Evolutionary conservation across 2,797 vertebrate species (phyloP).

Genomic region (Tenualosa thibaudeaui): DNA sequence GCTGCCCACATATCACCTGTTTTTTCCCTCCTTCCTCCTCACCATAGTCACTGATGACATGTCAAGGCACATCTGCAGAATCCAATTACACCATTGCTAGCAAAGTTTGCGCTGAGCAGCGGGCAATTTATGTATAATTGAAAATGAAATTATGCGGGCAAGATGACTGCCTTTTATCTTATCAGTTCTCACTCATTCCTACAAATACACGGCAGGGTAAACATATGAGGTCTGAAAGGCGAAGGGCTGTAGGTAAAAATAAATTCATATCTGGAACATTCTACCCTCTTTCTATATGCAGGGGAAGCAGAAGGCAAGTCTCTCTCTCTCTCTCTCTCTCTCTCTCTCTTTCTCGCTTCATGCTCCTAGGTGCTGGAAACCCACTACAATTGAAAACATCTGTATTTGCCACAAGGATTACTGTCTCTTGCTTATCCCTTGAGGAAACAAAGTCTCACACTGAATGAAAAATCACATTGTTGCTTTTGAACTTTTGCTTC

Average conservation of each 20-base stretch:
- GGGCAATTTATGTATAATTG: conserved; percentile 43
- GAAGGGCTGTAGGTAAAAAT: conserved; percentile 16
- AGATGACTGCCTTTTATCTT: conserved; percentile 44
- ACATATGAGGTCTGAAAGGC: conserved; percentile 3
- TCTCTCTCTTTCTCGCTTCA: background rate
- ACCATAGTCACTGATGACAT: conserved; percentile 48
- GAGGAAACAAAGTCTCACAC: conserved; percentile 44
- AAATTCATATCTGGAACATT: conserved; percentile 1
- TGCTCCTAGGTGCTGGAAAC: conserved; percentile 29
- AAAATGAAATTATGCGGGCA: conserved; percentile 45
- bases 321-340: background rate
- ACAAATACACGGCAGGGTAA: conserved; percentile 27
- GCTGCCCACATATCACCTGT: conserved; percentile 44
- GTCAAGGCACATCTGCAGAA: conserved; percentile 49
- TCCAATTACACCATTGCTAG: conserved; percentile 51
- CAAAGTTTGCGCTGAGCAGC: conserved; percentile 35
- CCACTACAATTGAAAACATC: conserved; percentile 55
- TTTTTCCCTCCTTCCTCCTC: background rate
- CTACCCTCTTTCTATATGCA: background rate
- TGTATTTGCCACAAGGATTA: conserved; percentile 49
- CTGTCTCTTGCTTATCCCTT: conserved; percentile 50
- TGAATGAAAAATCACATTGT: conserved; percentile 51
- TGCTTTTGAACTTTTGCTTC: conserved; percentile 38
- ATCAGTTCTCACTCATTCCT: conserved; percentile 48
- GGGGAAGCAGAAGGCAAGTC: background rate